Evolutionary conservation across 2,888 invertebrate species (phyloP).

Genomic region (Miltochrista miniata): DNA sequence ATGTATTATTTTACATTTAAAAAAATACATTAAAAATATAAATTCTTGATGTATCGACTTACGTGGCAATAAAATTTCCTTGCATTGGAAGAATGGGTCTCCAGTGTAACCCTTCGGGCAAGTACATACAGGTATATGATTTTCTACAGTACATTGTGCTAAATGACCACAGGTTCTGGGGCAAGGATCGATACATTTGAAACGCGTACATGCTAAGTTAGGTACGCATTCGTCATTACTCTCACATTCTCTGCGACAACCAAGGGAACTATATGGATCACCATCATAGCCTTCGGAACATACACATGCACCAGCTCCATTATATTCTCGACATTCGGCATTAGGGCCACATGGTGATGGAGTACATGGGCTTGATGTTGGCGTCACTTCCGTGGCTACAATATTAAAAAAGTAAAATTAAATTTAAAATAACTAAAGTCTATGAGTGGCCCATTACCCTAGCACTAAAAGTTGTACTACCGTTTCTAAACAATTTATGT

Average conservation of each 20-base stretch:
- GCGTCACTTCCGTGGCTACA: conserved; percentile 85
- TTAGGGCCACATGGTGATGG: conserved; percentile 94
- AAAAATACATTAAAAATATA: neutral
- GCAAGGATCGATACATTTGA: conserved; percentile 93
- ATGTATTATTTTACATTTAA: neutral
- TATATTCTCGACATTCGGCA: conserved; percentile 91
- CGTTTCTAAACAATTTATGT: too few relatives aligned
- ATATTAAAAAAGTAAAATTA: conserved; percentile 15
- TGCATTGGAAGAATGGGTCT: conserved; percentile 92
- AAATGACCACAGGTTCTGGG: conserved; percentile 91
- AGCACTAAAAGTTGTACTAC: too few relatives aligned
- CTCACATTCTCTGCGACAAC: conserved; percentile 91
- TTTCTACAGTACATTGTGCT: conserved; percentile 90
- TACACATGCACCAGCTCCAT: conserved; percentile 93
- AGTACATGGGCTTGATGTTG: conserved; percentile 89
- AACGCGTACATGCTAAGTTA: conserved; percentile 89
- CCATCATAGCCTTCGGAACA: conserved; percentile 92
- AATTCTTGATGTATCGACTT: conserved; percentile 31
- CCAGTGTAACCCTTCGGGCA: conserved; percentile 90
- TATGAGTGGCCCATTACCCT: too few relatives aligned
- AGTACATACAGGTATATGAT: conserved; percentile 90
- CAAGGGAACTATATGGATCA: conserved; percentile 90
- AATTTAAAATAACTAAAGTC: too few relatives aligned
- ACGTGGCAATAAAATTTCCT: conserved; percentile 77
- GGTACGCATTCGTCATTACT: conserved; percentile 89